These are phyloP conservation scores for Corticium candelabrum DNA, from an alignment of 37 sponge, comb jelly and placozoan species.

Conservation along the genomic window DNA sequence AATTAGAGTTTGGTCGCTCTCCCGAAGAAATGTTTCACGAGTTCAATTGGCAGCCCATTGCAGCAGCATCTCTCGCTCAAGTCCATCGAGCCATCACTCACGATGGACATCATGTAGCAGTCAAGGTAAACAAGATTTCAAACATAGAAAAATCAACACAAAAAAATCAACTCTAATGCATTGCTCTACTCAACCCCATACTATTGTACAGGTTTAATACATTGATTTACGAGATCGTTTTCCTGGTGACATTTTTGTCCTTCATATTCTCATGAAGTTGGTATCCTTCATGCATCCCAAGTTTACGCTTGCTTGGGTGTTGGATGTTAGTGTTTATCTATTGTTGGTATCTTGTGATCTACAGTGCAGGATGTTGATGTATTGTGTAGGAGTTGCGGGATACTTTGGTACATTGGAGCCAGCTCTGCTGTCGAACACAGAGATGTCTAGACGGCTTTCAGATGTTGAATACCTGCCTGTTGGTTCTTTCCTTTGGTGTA, in stretches of 20 bases:
- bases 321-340: constrained; percentile 33
- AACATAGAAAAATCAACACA: no score
- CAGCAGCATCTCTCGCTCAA: constrained; percentile 87
- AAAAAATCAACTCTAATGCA: no score
- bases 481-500: no score
- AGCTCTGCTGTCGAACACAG: no score
- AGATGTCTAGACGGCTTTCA: no score
- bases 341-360: background rate
- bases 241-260: constrained; percentile 56
- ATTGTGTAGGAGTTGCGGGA: constrained; percentile 42
- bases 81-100: constrained; percentile 60
- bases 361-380: background rate
- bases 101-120: constrained; percentile 56
- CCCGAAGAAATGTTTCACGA: constrained; percentile 53
- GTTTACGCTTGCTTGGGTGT: constrained; percentile 50
- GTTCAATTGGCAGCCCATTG: constrained; percentile 57
- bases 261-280: constrained; percentile 26
- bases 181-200: background rate
- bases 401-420: constrained; percentile 44
- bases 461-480: no score
- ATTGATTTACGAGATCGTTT: constrained; percentile 84
- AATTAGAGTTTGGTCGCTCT: constrained; percentile 54
- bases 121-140: constrained; percentile 61
- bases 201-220: constrained; percentile 49
- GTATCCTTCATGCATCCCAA: constrained; percentile 55